Evolutionary conservation across 2,888 invertebrate genomes (phyloP), one percentile per base, ranked within the genome.

Genomic region (Meloe dianella): DNA sequence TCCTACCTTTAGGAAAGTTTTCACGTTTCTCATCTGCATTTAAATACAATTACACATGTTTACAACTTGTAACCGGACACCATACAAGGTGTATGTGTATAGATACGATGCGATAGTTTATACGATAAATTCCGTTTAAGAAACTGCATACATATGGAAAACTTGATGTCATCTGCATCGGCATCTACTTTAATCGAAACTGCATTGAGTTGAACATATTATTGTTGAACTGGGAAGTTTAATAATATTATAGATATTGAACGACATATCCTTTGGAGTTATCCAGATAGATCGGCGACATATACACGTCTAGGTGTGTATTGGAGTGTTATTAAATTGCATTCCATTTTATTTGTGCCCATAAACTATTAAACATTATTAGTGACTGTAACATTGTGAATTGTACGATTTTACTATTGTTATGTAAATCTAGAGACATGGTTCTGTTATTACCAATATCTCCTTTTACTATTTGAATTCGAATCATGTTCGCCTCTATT

Each of bases 391-490:
- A 17, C 41, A 41, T 41, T 41, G n/a, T 8, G n/a, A 41, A 62
- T 59, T 57, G 66, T 71, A 66, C 65, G 64, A 71, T 66, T 71
- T 67, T 57, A 60, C 71, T 65, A 71, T 71, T 71, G 71, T 71
- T 65, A 71, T 71, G 71, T 64, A 71, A 71, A 71, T 71, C 41
- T 64, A 63, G 27, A 61, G 60, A 71, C 65, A 69, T 41, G 66
- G 61, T 64, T 71, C 61, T 63, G 67, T 71, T 71, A 69, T 71
- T 71, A 71, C 67, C 69, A 63, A 71, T 69, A 71, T 71, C 67
- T 35, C 60, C 68, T 67, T 67, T 68, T 63, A 65, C 60, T 67
- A 66, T 68, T 67, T 70, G 67, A 61, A 67, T 70, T 67, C 65
- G 65, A 61, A 63, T 70, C 67, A 65, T 70, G 69, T 70, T 67